Conservation (phyloP, 2,113 vertebrate genomes). For the Marcusenius ussheri region DNA sequence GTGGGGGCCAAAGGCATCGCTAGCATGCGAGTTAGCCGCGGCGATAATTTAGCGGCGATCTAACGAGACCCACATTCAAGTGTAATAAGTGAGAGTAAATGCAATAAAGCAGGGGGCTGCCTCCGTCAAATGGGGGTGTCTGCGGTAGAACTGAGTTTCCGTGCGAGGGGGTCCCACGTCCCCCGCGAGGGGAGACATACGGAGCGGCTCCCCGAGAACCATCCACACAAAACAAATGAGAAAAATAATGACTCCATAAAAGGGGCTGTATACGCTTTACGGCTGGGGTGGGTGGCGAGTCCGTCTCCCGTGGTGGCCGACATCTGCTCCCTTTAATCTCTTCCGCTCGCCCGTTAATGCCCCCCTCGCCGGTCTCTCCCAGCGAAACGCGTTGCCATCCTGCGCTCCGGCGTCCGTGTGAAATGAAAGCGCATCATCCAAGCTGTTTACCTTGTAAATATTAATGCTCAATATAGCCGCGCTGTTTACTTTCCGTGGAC, state of each 20-base stretch:
- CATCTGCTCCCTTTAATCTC: constrained; percentile 65
- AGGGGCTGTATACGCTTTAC: constrained; percentile 69
- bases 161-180: background rate
- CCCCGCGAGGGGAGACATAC: background rate
- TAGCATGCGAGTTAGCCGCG: background rate
- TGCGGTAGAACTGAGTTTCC: background rate
- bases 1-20: background rate
- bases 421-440: constrained; percentile 36
- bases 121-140: background rate
- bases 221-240: constrained; percentile 50
- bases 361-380: constrained; percentile 47
- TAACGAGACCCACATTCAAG: background rate
- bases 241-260: constrained; percentile 73
- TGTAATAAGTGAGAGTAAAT: background rate
- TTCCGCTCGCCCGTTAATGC: constrained; percentile 39
- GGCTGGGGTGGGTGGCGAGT: constrained; percentile 61
- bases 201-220: background rate
- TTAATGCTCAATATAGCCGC: constrained; percentile 18
- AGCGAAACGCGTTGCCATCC: background rate
- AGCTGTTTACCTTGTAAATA: constrained; percentile 38
- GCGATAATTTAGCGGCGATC: background rate
- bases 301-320: constrained; percentile 63
- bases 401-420: constrained; percentile 13
- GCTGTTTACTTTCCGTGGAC: background rate
- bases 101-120: background rate